phyloP scores from a whole-genome alignment of 1,140 invertebrate genomes.

The Caerostris darwini region DNA sequence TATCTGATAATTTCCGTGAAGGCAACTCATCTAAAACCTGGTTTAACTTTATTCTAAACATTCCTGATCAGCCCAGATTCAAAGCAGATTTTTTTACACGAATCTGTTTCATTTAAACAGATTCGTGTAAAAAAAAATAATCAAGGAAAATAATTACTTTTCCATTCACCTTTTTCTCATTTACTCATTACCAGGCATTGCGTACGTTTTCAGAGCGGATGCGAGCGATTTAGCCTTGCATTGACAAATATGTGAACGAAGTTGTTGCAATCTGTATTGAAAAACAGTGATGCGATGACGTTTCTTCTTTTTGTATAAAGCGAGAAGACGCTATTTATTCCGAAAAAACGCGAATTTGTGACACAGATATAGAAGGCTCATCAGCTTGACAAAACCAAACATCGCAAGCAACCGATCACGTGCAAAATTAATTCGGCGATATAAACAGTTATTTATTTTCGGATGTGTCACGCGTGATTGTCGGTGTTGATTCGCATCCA shows the following conservation, averaged over 20 bases:
- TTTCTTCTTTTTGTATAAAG: neutral
- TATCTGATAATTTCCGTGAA: no score
- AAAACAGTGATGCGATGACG: neutral
- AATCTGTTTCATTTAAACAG: no score
- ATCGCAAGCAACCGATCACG: neutral
- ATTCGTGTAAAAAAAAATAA: no score
- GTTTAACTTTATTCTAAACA: no score
- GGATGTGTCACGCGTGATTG: neutral
- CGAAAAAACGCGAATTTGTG: neutral
- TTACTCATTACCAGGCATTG: no score
- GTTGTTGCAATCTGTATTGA: neutral
- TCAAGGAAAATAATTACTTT: no score
- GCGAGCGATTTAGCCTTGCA: neutral
- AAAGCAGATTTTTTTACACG: no score
- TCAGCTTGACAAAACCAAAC: neutral
- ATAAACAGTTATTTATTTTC: slow-evolving; percentile 22
- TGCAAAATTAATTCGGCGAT: neutral
- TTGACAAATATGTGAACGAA: neutral
- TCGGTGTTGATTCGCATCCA: neutral
- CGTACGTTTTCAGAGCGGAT: neutral
- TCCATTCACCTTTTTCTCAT: no score
- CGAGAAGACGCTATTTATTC: neutral
- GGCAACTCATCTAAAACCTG: no score
- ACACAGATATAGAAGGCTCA: neutral
- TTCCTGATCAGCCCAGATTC: no score